Percentiles rank a stretch among this genome's conserved stretches.
Conservation (phyloP, 1,140 invertebrate species). For the Drosophila oshimai region DNA sequence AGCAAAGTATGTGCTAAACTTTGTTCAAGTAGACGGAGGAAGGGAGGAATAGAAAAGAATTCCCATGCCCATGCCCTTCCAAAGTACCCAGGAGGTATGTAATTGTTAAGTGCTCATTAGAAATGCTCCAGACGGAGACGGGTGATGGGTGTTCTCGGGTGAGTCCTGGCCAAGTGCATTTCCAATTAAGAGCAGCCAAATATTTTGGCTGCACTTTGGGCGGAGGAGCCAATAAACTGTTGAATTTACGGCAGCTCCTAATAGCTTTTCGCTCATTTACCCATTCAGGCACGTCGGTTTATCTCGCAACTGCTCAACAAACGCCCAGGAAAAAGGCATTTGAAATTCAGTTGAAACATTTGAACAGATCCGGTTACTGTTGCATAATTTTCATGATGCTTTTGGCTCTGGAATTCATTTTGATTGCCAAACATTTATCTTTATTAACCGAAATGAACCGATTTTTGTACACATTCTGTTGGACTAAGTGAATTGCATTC, state of each 20-base stretch:
- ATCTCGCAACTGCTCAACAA: slow-evolving; percentile 30
- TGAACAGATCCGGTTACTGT: background rate
- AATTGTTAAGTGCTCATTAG: slow-evolving; percentile 80
- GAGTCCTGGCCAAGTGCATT: slow-evolving; percentile 50
- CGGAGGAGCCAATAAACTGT: slow-evolving; percentile 66
- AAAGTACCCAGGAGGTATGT: slow-evolving; percentile 47
- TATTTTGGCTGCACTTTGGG: slow-evolving; percentile 63
- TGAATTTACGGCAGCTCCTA: slow-evolving; percentile 66
- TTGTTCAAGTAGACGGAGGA: slow-evolving; percentile 7
- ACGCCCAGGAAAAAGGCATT: slow-evolving; percentile 31
- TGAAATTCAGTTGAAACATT: slow-evolving; percentile 31
- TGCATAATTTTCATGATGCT: background rate
- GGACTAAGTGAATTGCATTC: background rate
- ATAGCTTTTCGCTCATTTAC: slow-evolving; percentile 71
- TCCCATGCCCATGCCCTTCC: slow-evolving; percentile 1
- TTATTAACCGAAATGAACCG: background rate
- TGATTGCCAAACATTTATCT: background rate
- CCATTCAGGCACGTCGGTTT: slow-evolving; percentile 1
- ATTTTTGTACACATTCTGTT: background rate
- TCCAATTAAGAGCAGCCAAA: slow-evolving; percentile 72
- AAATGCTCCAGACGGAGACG: slow-evolving; percentile 58
- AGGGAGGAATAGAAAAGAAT: background rate
- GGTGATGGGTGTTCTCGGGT: background rate
- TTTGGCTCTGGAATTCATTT: background rate
- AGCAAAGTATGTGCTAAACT: slow-evolving; percentile 60